Conservation (phyloP, 2,113 vertebrate species). For the Pteruthius melanotis region DNA sequence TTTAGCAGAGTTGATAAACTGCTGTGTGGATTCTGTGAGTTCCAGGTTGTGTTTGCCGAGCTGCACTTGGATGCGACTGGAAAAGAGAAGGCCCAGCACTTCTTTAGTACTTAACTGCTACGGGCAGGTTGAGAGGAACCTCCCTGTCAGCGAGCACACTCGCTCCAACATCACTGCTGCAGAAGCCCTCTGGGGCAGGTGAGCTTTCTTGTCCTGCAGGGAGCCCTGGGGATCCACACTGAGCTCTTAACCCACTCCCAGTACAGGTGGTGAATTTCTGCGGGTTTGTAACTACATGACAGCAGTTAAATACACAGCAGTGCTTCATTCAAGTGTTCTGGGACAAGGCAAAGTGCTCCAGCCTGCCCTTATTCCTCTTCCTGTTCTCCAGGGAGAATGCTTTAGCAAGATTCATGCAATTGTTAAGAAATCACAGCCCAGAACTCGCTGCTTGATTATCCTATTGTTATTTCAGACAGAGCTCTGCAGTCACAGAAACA, state of each 20-base stretch:
- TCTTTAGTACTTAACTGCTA: not conserved
- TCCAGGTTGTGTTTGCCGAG: not conserved
- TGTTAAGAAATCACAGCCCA: not conserved
- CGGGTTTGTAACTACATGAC: not conserved
- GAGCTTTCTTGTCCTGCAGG: not conserved
- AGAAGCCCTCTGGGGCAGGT: not conserved
- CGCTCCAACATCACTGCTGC: accelerated
- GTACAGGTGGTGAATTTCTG: not conserved
- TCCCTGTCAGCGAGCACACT: not conserved
- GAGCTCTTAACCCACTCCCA: not conserved
- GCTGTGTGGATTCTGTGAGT: not conserved
- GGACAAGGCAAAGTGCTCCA: not conserved
- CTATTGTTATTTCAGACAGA: not conserved
- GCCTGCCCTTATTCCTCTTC: not conserved
- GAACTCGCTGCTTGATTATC: not conserved
- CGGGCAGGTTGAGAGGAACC: not conserved
- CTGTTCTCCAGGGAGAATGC: not conserved
- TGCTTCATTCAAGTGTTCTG: not conserved
- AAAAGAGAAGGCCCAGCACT: not conserved
- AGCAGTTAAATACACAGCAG: no score
- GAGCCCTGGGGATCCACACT: no score
- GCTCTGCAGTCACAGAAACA: not conserved
- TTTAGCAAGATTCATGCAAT: not conserved
- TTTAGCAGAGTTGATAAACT: not conserved
- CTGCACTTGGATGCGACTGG: constrained; percentile 29